Conservation (phyloP, 2,797 vertebrate species). For the Tapirus indicus region DNA sequence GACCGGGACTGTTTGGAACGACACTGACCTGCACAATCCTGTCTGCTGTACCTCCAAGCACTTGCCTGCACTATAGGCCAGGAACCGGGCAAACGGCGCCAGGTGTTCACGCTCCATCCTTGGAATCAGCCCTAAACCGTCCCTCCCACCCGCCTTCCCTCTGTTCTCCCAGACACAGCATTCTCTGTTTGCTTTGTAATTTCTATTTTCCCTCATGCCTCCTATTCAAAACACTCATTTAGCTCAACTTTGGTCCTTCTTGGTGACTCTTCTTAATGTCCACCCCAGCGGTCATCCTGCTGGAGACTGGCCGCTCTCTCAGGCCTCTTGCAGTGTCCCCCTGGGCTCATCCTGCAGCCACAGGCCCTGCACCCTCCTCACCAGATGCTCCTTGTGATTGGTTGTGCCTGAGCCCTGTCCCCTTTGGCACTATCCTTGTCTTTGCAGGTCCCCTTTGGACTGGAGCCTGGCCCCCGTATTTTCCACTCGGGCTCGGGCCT, state of each 20-base stretch:
- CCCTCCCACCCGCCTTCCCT: background rate
- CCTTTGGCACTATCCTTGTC: too few relatives aligned
- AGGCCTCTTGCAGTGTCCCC: background rate
- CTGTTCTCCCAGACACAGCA: background rate
- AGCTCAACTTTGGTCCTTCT: background rate
- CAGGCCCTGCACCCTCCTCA: accelerated
- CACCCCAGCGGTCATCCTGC: background rate
- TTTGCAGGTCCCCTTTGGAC: background rate
- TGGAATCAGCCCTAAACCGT: background rate
- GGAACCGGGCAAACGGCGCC: background rate
- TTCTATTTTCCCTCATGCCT: background rate
- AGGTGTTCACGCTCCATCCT: background rate
- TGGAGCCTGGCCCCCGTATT: background rate
- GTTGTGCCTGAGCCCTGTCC: background rate
- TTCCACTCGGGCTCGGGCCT: background rate
- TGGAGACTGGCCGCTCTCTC: background rate
- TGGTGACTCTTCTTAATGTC: background rate
- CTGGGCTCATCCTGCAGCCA: background rate
- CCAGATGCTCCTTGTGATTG: background rate
- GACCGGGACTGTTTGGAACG: background rate
- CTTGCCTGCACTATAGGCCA: background rate
- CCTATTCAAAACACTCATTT: background rate
- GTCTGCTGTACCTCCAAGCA: too few relatives aligned
- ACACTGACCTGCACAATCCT: background rate
- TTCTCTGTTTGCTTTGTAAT: background rate